Base-by-base conservation (phyloP, 1,140 invertebrate species). In the Macrotrachela quadricornifera region DNA sequence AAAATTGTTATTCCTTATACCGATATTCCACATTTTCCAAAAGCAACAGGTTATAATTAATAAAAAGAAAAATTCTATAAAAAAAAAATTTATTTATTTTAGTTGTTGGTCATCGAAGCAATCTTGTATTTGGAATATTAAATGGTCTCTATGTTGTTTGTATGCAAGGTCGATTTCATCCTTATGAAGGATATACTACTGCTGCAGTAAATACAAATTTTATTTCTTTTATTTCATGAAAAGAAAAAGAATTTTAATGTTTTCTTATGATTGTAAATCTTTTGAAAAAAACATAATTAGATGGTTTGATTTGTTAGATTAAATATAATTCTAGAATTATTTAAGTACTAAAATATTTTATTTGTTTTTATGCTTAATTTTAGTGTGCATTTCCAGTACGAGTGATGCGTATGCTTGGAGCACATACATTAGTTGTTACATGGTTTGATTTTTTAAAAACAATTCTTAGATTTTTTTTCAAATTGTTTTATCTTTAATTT, bases 81-180 rank as follows among this genome's bases (percentile, higher is more conserved):
- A n/a, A n/a, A n/a, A n/a, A n/a, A n/a, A n/a, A n/a, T n/a, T n/a
- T n/a, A n/a, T n/a, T 36, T 21, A 46, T 56, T 64, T 83, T 80
- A 49, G 88, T 94, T 1, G 76, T 79, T 61, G 88, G 90, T 1
- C 90, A 96, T 68, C 78, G 76, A 15, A 88, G 88, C 14, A 76
- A 78, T 60, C 72, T 96, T 60, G 82, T 95, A 6, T 84, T 94
- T 61, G 90, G 90, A 15, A 72, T 74, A 46, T 66, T 94, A 2
- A 71, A 76, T 21, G 78, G 77, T 8, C 77, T 83, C 6, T 75
- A 79, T 0, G 80, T 90, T 0, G 79, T 96, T 59, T 83, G 84
- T 58, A 94, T 95, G 87, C 84, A 95, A 64, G 90, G 90, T 21
- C 74, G 90, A 50, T 87, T 91, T 67, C 90, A 96, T 69, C 80